Evolutionary conservation across 2,888 invertebrate genomes (phyloP), one percentile per base, ranked within the genome.

Genomic region (Cephalotes varians): DNA sequence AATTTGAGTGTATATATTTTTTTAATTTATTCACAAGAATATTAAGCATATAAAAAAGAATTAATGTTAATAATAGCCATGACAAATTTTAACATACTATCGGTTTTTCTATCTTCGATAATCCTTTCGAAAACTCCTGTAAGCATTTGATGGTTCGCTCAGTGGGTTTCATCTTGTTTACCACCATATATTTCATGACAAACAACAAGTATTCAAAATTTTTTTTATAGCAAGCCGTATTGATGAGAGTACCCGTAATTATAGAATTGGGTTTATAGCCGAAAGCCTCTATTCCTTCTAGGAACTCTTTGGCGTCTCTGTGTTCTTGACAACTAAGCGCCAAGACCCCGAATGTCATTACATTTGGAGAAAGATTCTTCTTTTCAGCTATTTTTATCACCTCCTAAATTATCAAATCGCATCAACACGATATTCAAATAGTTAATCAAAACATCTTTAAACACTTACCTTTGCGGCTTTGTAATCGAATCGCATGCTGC

Each of bases 301-400:
- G 92, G 10, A 99, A 95, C 88, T 96, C 95, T 69, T 95, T 94
- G 5, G 97, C 97, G 90, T 96, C 96, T 44, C 95, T 95, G 87
- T 95, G 95, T 6, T 95, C 96, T 83, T 94, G 95, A 93, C 99
- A 99, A 15, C 97, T 96, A 91, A 98, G 94, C 0, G 99, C 97
- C 83, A 99, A 94, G 1, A 97, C 96, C 58, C 98, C 98, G 95
- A 97, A 99, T 0, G 99, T 99, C 90, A 98, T 96, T 88, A 98
- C 95, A 94, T 98, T 96, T 0, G 97, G 96, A 86, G 95, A 95
- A 12, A 79, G 71, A 0, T 6, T 18, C 18, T 47, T 79, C 34
- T 34, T 67, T 1, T 79, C 77, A 2, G 71, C 10, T 2, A 79
- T 37, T 12, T 6, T 34, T 25, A 79, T 0, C 12, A 79, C 94